phyloP scores from a whole-genome alignment of 2,888 invertebrate species.

The Lithophane ornitopus region DNA sequence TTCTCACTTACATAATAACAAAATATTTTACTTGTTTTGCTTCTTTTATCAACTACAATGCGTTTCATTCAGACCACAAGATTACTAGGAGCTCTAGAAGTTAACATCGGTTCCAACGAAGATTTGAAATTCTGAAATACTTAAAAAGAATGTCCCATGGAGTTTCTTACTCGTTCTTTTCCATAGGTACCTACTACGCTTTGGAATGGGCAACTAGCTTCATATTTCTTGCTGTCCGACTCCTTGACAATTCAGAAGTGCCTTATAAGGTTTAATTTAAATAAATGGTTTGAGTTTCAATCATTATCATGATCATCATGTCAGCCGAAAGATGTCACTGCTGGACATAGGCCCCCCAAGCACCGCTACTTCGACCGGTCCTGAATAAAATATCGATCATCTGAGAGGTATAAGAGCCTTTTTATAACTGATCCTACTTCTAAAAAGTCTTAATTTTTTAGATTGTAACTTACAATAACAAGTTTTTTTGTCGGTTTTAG shows the following conservation, averaged over 20 bases:
- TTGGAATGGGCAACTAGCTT: neutral
- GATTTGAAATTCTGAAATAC: neutral
- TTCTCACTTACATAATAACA: conserved; percentile 80
- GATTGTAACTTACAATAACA: neutral
- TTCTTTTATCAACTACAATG: conserved; percentile 46
- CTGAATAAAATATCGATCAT: neutral
- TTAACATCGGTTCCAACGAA: neutral
- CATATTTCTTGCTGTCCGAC: neutral
- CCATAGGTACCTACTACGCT: neutral
- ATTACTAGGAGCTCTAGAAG: conserved; percentile 8
- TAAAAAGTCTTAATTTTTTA: neutral
- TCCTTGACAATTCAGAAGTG: neutral
- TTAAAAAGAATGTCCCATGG: no score
- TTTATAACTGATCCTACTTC: neutral
- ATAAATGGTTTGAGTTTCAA: neutral
- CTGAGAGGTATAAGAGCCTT: neutral
- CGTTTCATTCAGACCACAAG: conserved; percentile 14
- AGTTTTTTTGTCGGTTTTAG: conserved; percentile 4
- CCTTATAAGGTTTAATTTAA: neutral
- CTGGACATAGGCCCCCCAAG: no score
- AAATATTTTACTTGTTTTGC: conserved; percentile 79
- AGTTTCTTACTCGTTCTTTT: no score
- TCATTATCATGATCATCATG: no score
- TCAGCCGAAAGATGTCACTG: no score
- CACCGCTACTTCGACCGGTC: no score